A percentile compares a stretch with the other conserved stretches of the same genome.
phyloP scores from a whole-genome alignment of 2,113 vertebrate genomes.

The Sylvia atricapilla region DNA sequence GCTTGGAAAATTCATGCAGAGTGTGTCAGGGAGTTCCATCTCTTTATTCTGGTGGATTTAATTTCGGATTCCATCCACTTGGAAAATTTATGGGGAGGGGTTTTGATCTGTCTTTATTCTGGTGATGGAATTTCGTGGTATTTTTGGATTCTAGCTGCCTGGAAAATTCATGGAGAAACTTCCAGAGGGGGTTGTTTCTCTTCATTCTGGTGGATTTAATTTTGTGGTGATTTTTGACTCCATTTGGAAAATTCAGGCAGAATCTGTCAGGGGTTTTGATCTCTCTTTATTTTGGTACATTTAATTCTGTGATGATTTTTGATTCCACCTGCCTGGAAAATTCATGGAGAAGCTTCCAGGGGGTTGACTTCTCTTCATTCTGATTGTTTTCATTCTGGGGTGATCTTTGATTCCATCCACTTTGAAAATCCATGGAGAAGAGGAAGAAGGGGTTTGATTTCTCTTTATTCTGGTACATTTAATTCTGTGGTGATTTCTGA shows the following conservation, averaged over 20 bases:
- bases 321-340: too few relatives aligned
- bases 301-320: too few relatives aligned
- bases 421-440: background rate
- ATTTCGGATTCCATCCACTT: too few relatives aligned
- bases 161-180: background rate
- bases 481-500: background rate
- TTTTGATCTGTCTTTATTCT: background rate
- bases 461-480: too few relatives aligned
- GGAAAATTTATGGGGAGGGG: too few relatives aligned
- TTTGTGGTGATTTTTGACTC: background rate
- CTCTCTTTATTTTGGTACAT: too few relatives aligned
- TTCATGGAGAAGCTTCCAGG: too few relatives aligned
- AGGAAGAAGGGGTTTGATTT: background rate
- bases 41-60: background rate
- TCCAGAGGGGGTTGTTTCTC: too few relatives aligned
- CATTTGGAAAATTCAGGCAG: background rate
- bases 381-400: background rate
- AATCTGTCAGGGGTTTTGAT: too few relatives aligned
- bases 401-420: too few relatives aligned
- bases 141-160: background rate
- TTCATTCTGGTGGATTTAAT: too few relatives aligned
- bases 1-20: background rate
- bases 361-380: background rate
- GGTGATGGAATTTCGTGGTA: rapidly evolving
- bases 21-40: background rate